Percentiles rank a stretch among this genome's conserved stretches.
phyloP scores from a whole-genome alignment of 2,888 invertebrate genomes.

The Ornithoptera priamus region DNA sequence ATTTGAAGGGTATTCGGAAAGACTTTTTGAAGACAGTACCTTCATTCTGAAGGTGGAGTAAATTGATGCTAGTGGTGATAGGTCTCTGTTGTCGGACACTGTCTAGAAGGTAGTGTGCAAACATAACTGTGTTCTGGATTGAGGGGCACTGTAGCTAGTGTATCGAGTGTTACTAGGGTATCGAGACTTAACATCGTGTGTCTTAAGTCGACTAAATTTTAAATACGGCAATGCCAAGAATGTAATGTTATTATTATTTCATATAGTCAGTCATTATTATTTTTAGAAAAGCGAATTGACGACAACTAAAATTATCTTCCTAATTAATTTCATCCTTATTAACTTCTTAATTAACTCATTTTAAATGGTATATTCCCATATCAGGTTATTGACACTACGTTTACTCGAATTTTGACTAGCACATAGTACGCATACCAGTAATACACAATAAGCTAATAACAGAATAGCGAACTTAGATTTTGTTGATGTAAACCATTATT shows the following conservation, averaged over 20 bases:
- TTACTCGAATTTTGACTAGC: neutral
- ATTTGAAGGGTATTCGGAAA: too few species aligned
- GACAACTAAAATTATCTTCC: neutral
- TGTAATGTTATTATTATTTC: neutral
- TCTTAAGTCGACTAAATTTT: too few species aligned
- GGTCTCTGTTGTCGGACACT: too few species aligned
- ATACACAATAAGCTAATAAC: neutral
- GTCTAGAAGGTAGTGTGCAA: too few species aligned
- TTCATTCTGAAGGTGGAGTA: too few species aligned
- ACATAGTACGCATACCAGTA: neutral
- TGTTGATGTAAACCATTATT: neutral
- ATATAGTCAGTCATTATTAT: neutral
- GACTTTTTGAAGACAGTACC: too few species aligned
- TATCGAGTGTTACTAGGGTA: too few species aligned
- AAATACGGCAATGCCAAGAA: neutral
- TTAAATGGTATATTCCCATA: neutral
- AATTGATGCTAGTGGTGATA: too few species aligned
- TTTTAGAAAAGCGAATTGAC: conserved; percentile 2
- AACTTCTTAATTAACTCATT: conserved; percentile 2
- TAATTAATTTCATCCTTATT: neutral
- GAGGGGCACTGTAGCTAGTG: too few species aligned
- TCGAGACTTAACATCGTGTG: too few species aligned
- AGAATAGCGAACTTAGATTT: neutral
- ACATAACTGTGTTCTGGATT: too few species aligned
- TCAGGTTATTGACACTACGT: neutral